Percentiles rank a stretch among this genome's conserved stretches.
Conservation (phyloP, 1,140 invertebrate genomes). For the Brachionus plicatilis region DNA sequence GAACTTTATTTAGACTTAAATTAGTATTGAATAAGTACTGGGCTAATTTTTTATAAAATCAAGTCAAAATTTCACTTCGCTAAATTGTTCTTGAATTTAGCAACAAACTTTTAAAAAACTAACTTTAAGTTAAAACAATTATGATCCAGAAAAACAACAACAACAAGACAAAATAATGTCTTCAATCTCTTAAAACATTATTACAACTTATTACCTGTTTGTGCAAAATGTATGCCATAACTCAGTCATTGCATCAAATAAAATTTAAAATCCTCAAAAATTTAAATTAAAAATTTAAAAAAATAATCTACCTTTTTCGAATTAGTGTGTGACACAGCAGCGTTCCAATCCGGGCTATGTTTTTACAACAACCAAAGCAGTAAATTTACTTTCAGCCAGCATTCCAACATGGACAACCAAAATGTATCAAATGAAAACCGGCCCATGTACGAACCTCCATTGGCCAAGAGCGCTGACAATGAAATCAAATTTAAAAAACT, state of each 20-base stretch:
- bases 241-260: neutral
- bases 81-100: no score
- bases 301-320: neutral
- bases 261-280: neutral
- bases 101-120: no score
- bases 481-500: constrained; percentile 14
- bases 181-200: neutral
- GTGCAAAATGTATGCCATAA: neutral
- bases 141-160: neutral
- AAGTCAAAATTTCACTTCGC: no score
- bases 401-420: neutral
- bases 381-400: neutral
- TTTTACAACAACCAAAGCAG: neutral
- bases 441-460: neutral
- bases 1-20: no score
- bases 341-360: neutral
- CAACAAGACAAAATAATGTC: neutral
- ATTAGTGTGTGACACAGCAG: neutral
- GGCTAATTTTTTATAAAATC: no score
- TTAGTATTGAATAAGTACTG: no score
- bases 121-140: neutral
- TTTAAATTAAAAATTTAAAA: neutral
- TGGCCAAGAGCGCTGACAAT: neutral
- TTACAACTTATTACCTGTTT: neutral
- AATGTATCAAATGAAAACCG: neutral